A percentile compares a stretch with the other conserved stretches of the same genome.
Evolutionary conservation across 23 tunicate genomes (phyloP).

Genomic region (Diplosoma virens): DNA sequence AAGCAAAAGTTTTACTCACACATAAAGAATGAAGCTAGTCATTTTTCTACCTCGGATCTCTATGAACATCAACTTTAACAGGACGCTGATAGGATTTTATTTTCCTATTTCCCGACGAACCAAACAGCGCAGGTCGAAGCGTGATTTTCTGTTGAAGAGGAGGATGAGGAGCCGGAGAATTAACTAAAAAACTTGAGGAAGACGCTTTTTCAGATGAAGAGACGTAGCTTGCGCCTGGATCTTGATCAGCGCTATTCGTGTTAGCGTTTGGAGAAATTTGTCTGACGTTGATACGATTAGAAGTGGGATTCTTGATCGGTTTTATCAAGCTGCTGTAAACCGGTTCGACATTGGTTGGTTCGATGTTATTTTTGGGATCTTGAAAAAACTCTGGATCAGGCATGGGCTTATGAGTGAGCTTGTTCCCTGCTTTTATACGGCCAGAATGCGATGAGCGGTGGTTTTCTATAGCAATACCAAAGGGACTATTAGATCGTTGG

Average conservation of each 20-base stretch:
- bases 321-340: slow-evolving; percentile 19
- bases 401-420: slow-evolving; percentile 16
- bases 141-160: background rate
- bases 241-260: background rate
- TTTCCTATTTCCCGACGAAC: slow-evolving; percentile 7
- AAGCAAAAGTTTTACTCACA: too few species aligned
- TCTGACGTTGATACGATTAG: background rate
- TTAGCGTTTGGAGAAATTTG: background rate
- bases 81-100: background rate
- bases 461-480: slow-evolving; percentile 29
- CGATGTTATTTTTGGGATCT: background rate
- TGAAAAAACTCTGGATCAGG: slow-evolving; percentile 30
- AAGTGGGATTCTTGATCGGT: slow-evolving; percentile 36
- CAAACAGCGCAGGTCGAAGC: slow-evolving; percentile 22
- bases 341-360: background rate
- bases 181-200: slow-evolving; percentile 4
- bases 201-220: slow-evolving; percentile 1
- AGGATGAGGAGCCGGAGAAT: background rate
- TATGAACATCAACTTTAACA: slow-evolving; percentile 42
- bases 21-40: too few species aligned
- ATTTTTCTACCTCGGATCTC: slow-evolving; percentile 18
- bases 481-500: slow-evolving; percentile 37
- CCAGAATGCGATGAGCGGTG: slow-evolving; percentile 53
- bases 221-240: slow-evolving; percentile 5
- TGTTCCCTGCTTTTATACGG: slow-evolving; percentile 28